These are phyloP conservation scores for Callithrix jacchus DNA, from an alignment of 2,113 vertebrate species.

Conservation along the genomic window DNA sequence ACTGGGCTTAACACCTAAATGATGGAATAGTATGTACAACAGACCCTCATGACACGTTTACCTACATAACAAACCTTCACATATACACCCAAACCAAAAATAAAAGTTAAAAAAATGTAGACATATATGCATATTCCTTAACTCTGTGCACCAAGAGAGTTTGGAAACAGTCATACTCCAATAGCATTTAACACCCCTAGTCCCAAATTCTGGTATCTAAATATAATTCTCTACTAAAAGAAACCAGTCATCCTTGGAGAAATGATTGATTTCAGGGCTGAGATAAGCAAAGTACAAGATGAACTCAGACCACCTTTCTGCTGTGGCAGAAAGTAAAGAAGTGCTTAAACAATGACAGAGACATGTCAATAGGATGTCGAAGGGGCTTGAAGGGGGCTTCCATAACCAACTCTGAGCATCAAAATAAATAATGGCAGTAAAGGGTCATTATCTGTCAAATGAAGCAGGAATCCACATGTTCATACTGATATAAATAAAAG, in stretches of 20 bases:
- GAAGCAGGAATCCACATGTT: not conserved
- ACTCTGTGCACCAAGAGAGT: not conserved
- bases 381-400: not conserved
- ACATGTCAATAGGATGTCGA: not conserved
- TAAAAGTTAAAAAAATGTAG: too few relatives aligned
- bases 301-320: not conserved
- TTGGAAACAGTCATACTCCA: not conserved
- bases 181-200: not conserved
- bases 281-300: not conserved
- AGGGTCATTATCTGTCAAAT: not conserved
- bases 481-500: not conserved
- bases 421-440: not conserved
- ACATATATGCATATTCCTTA: not conserved
- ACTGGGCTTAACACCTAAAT: too few relatives aligned
- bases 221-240: not conserved
- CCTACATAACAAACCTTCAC: too few relatives aligned
- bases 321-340: not conserved
- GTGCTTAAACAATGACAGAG: not conserved
- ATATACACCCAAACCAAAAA: too few relatives aligned
- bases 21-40: too few relatives aligned
- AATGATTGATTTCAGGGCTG: not conserved
- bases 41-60: too few relatives aligned
- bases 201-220: constrained; percentile 10
- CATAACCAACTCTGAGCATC: not conserved
- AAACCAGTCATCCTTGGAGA: not conserved